A percentile compares a stretch with the other conserved stretches of the same genome.
These are phyloP conservation scores for Fabriciana adippe DNA, from an alignment of 2,888 invertebrate species.

Conservation along the genomic window DNA sequence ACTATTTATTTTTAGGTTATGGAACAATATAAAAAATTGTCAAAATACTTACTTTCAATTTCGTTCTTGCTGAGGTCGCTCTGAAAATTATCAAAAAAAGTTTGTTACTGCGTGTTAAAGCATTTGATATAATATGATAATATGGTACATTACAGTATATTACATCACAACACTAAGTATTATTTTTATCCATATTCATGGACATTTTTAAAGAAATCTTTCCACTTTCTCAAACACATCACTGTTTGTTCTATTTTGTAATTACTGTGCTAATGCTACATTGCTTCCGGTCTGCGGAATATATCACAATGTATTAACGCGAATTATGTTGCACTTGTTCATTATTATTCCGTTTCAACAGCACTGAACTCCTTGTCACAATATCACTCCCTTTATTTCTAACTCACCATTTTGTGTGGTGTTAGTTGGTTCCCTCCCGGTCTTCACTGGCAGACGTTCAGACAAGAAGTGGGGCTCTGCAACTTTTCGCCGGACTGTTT, in stretches of 20 bases:
- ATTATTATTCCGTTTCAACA: slow-evolving; percentile 58
- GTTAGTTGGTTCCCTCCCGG: slow-evolving; percentile 84
- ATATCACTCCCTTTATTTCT: slow-evolving; percentile 69
- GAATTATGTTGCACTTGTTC: slow-evolving; percentile 60
- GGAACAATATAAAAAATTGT: slow-evolving; percentile 16
- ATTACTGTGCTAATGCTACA: slow-evolving; percentile 41
- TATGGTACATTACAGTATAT: slow-evolving; percentile 54
- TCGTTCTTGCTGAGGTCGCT: slow-evolving; percentile 94
- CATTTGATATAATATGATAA: slow-evolving; percentile 52
- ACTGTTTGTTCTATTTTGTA: slow-evolving; percentile 52
- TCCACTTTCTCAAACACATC: slow-evolving; percentile 67
- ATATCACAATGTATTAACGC: slow-evolving; percentile 59
- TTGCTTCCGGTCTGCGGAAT: slow-evolving; percentile 73
- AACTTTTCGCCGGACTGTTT: slow-evolving; percentile 86
- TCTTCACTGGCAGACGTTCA: slow-evolving; percentile 88
- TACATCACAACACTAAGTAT: slow-evolving; percentile 57
- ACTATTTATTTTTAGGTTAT: too few species aligned
- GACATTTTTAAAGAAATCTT: slow-evolving; percentile 60
- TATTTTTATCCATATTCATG: slow-evolving; percentile 47
- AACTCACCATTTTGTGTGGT: slow-evolving; percentile 87
- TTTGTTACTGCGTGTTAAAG: slow-evolving; percentile 64
- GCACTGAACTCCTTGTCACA: slow-evolving; percentile 77
- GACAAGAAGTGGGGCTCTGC: slow-evolving; percentile 90
- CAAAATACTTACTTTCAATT: slow-evolving; percentile 90
- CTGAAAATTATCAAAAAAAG: slow-evolving; percentile 85